Conservation (phyloP, 92 coral and sea anemone genomes). For the Meandrina meandrites region DNA sequence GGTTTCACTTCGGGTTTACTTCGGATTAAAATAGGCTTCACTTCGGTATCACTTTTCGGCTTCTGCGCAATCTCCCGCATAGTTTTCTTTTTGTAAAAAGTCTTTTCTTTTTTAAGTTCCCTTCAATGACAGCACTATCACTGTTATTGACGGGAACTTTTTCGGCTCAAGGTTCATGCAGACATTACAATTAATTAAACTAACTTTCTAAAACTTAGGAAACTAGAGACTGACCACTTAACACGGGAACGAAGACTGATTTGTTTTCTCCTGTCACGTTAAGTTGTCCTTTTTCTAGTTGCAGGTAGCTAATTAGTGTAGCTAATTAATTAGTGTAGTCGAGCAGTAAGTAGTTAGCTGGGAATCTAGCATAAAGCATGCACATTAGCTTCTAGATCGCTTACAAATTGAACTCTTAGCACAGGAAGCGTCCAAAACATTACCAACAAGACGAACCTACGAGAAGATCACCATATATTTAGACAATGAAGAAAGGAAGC, state of each 20-base stretch:
- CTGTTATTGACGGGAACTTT: neutral
- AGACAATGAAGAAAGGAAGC: neutral
- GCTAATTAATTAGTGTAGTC: no score
- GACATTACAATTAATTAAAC: neutral
- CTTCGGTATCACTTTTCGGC: no score
- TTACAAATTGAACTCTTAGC: neutral
- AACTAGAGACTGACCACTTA: neutral
- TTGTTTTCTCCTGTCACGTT: neutral
- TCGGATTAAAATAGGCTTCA: no score
- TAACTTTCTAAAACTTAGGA: neutral
- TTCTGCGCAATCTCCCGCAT: neutral
- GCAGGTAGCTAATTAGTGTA: neutral
- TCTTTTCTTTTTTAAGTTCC: neutral
- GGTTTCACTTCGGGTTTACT: neutral
- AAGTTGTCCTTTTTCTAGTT: neutral
- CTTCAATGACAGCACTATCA: neutral
- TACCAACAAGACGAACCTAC: neutral
- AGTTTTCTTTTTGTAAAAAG: neutral
- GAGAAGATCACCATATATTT: neutral
- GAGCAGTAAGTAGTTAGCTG: neutral
- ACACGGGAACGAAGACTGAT: neutral
- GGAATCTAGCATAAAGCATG: neutral
- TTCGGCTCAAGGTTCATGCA: neutral
- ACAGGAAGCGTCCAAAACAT: neutral
- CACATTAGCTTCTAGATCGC: neutral